Evolutionary conservation across 2,113 vertebrate genomes (phyloP).

Genomic region (Scalopus aquaticus): DNA sequence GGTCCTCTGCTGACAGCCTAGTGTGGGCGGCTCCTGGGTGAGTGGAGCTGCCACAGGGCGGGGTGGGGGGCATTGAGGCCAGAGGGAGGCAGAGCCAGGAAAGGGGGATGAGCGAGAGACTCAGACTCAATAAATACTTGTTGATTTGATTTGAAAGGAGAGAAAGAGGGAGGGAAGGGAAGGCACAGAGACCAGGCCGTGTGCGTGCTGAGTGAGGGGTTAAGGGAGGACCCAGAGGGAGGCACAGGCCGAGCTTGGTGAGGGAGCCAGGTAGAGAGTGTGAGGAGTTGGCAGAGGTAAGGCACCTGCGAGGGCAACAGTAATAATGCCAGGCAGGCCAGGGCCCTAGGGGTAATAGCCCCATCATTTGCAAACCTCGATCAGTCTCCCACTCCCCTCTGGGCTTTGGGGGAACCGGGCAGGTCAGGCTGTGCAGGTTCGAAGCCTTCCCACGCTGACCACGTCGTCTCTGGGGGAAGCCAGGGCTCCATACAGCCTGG

Average conservation of each 20-base stretch:
- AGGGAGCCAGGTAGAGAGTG: not conserved
- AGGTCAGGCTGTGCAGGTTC: not conserved
- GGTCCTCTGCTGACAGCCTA: not conserved
- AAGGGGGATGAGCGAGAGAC: not conserved
- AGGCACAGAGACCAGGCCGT: not conserved
- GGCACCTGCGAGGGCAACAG: not conserved
- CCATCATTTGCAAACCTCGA: not conserved
- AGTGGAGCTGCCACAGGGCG: not conserved
- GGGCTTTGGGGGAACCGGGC: not conserved
- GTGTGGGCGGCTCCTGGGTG: not conserved
- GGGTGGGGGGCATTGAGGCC: not conserved
- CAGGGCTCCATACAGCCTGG: not conserved
- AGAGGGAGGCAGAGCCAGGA: not conserved
- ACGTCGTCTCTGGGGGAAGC: not conserved
- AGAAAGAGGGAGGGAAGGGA: not conserved
- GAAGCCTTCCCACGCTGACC: not conserved
- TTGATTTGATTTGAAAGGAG: conserved; percentile 54
- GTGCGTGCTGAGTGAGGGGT: not conserved
- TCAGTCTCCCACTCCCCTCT: not conserved
- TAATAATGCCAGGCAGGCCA: not conserved
- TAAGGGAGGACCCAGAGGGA: not conserved
- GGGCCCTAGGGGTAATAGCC: not conserved
- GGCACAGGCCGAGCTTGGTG: not conserved
- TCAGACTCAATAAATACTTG: conserved; percentile 47
- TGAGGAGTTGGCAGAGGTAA: not conserved